A percentile compares a stretch with the other conserved stretches of the same genome.
Evolutionary conservation across 2,888 invertebrate genomes (phyloP).

Genomic region (Lithosia quadra): DNA sequence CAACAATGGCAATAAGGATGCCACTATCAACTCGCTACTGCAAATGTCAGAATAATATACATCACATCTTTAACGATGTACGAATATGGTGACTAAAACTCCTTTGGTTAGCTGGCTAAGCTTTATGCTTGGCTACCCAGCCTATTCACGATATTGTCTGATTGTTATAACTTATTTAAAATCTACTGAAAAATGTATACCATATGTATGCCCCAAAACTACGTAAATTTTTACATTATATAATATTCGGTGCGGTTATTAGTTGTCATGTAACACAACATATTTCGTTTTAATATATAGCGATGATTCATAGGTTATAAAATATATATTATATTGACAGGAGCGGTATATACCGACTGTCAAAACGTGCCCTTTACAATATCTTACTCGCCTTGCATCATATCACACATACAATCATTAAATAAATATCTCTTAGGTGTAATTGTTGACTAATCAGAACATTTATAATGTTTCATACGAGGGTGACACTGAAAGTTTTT

Average conservation of each 20-base stretch:
- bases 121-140: constrained; percentile 2
- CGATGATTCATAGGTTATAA: too few species aligned
- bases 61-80: not conserved
- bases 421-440: not conserved
- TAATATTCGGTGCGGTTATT: not conserved
- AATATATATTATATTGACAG: too few species aligned
- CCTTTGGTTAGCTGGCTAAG: constrained; percentile 6
- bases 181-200: not conserved
- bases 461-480: not conserved
- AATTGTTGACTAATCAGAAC: not conserved
- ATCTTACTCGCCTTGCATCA: not conserved
- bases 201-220: not conserved
- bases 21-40: constrained; percentile 95
- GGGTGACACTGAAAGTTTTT: too few species aligned
- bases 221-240: not conserved
- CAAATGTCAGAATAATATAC: constrained; percentile 92
- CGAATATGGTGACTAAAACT: not conserved
- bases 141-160: not conserved
- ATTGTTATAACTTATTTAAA: not conserved
- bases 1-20: constrained; percentile 95
- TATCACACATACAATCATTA: not conserved
- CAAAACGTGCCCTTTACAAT: too few species aligned
- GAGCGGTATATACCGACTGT: too few species aligned
- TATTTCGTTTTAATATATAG: not conserved
- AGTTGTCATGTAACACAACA: not conserved